phyloP scores from a whole-genome alignment of 2,113 vertebrate species.

The Acrocephalus kingi region DNA sequence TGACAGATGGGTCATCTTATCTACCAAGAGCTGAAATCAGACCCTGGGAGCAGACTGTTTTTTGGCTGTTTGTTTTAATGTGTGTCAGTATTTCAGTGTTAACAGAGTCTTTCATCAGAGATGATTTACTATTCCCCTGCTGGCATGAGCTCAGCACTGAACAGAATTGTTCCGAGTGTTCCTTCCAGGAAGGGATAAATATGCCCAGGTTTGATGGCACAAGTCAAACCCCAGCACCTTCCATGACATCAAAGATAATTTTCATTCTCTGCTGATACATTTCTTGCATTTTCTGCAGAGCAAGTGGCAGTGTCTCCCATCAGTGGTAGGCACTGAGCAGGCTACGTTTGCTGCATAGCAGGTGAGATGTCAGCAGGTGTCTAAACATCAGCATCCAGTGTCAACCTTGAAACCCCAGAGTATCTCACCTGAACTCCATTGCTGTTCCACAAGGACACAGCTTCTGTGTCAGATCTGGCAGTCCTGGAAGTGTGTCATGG shows the following conservation, averaged over 20 bases:
- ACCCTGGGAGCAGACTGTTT: neutral
- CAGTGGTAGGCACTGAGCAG: neutral
- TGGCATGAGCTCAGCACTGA: constrained; percentile 34
- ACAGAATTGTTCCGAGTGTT: neutral
- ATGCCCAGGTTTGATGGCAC: neutral
- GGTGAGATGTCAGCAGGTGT: neutral
- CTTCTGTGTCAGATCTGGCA: neutral
- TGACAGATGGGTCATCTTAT: neutral
- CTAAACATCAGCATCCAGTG: neutral
- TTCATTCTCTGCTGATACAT: neutral
- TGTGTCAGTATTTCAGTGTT: neutral
- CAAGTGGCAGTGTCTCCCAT: neutral
- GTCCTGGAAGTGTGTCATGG: neutral
- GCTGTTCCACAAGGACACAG: neutral
- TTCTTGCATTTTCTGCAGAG: neutral
- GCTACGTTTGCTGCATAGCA: neutral
- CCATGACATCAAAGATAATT: neutral
- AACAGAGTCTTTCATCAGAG: neutral
- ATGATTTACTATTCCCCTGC: neutral
- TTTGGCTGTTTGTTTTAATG: neutral
- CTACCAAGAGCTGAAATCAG: neutral
- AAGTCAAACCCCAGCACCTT: neutral
- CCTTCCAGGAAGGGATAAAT: constrained; percentile 53
- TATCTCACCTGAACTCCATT: neutral
- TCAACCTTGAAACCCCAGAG: neutral